Evolutionary conservation across 2,888 invertebrate genomes (phyloP), one percentile per base, ranked within the genome.

Genomic region (Mesorhabditis spiculigera): DNA sequence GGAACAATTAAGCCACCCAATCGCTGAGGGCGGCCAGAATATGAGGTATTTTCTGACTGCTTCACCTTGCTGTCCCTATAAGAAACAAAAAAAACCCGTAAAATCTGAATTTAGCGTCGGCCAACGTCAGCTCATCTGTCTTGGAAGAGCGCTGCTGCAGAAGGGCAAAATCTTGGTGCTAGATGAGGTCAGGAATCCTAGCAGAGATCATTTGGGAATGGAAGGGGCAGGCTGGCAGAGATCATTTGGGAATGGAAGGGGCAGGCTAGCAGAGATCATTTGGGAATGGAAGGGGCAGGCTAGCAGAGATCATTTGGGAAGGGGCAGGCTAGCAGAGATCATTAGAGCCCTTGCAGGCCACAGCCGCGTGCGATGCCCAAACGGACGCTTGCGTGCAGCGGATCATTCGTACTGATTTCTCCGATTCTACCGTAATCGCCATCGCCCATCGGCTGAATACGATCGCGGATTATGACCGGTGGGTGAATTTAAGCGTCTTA

Each of bases 1-100:
- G 4, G 90, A 91, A 68, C 92, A 93, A 6, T 41, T 96, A 65
- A 89, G 91, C 75, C 92, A 94, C 87, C 91, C 92, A 87, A 91
- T 95, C 68, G 88, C 91, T 3, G 95, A 96, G 87, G 94, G 94
- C 68, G 95, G 95, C 63, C 93, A 93, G 86, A 96, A 95, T 88
- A 82, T 89, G 72, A 88, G 88, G 86, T 86, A 69, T 63, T 45
- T 44, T 43, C n/a, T 10, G n/a, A 28, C 28, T n/a, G 41, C 61
- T 66, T n/a, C 1, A n/a, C 58, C n/a, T 50, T 50, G 58, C n/a
- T 2, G 10, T 50, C 8, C 8, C 8, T 50, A 1, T 50, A 50
- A 50, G 3, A 13, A 50, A 1, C 28, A 28, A 3, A 28, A 3
- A 28, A 28, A 50, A 2, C n/a, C 58, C 58, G 8, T 3, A 28